These are phyloP conservation scores for Sipha flava DNA, from an alignment of 1,140 invertebrate genomes.

Conservation along the genomic window DNA sequence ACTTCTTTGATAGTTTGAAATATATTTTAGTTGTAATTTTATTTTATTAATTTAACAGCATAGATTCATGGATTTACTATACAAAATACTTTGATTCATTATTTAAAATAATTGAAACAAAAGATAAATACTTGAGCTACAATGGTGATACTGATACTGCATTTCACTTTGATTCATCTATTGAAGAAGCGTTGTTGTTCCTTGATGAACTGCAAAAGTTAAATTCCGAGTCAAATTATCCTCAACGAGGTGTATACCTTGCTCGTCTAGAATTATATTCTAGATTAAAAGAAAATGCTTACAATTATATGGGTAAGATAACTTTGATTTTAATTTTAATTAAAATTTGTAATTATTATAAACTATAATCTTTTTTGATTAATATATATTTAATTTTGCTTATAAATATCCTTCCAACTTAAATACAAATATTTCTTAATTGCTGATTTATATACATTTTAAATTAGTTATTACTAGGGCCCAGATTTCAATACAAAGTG, in stretches of 20 bases:
- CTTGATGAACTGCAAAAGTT: constrained; percentile 33
- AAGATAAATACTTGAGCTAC: neutral
- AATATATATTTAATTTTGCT: too few relatives aligned
- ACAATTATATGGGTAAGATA: constrained; percentile 45
- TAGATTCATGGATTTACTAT: constrained; percentile 68
- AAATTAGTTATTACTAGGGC: too few relatives aligned
- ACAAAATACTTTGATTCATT: constrained; percentile 44
- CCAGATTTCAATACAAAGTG: too few relatives aligned
- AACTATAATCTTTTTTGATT: too few relatives aligned
- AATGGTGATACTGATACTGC: neutral
- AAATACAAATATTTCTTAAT: too few relatives aligned
- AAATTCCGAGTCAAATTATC: constrained; percentile 41
- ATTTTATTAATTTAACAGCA: constrained; percentile 44
- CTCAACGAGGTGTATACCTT: constrained; percentile 62
- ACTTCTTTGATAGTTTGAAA: neutral
- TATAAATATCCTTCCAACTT: too few relatives aligned
- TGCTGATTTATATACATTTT: too few relatives aligned
- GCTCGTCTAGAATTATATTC: constrained; percentile 69
- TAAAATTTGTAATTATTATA: neutral
- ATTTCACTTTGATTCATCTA: constrained; percentile 33
- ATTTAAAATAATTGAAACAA: constrained; percentile 18
- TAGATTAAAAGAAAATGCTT: constrained; percentile 49
- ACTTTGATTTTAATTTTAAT: neutral
- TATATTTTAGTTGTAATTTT: neutral
- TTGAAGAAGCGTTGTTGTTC: constrained; percentile 27